Base-by-base conservation (phyloP, 2,797 vertebrate species). In the Psittacula derbiana region DNA sequence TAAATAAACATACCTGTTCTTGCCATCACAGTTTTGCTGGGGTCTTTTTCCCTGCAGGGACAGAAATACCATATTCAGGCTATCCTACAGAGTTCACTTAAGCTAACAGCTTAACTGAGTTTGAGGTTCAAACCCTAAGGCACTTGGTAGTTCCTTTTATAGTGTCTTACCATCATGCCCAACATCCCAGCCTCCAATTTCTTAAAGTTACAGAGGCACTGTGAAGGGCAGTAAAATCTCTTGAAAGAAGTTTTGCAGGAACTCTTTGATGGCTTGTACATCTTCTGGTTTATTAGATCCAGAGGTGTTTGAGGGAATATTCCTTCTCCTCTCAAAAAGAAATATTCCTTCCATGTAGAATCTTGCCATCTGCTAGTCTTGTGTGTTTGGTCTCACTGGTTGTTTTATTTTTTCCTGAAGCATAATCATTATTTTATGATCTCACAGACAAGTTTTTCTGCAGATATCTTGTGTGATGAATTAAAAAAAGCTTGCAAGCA, bases 151-250 rank as follows among this genome's bases (percentile, higher is more conserved):
- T 44, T 16, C 18, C 16, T 91, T 75, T 88, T 75, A 28, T 30
- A 71, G 27, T 44, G 23, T 82, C 67, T 52, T 43, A 55, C 16
- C 31, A 49, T 52, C 28, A 21, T 57, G 10, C 1, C 10, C 28
- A 13, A 13, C 27, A 17, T 2, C 14, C 10, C 31, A 31, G 0
- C 16, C 12, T 23, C 12, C 3, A 1, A 2, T 60, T 82, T 85
- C 69, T 89, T 87, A 31, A 82, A 86, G 60, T 24, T n/a, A 24
- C 2, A 94, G 52, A 64, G 13, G 46, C 52, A 58, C 16, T 50
- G 14, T 64, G 73, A 74, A 80, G 19, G 13, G 41, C 69, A 78
- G 28, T 12, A 11, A 78, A 92, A 52, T 74, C 15, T 81, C 74
- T 67, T 43, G 21, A n/a, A 47, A 91, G 12, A 58, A 8, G 3